Conservation (phyloP, 2,888 invertebrate genomes). For the Noctuana brunneofusca region DNA sequence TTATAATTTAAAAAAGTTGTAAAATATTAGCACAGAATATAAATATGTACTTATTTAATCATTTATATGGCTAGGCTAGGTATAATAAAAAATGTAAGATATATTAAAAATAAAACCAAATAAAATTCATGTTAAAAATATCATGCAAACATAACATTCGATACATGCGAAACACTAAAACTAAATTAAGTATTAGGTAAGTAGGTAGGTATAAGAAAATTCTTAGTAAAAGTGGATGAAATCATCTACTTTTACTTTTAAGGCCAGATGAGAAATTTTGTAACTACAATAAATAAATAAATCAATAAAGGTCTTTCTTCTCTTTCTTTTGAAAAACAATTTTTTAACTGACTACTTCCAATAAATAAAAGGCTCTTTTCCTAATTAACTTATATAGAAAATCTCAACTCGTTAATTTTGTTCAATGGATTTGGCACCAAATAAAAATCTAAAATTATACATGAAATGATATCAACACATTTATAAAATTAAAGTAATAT, state of each 20-base stretch:
- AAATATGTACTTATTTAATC: not conserved
- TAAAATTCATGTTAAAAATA: not conserved
- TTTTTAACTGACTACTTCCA: not conserved
- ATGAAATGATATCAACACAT: too few relatives aligned
- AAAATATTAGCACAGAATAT: not conserved
- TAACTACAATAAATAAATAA: not conserved
- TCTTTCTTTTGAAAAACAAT: too few relatives aligned
- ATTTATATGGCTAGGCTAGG: not conserved
- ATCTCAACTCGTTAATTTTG: conserved; percentile 17
- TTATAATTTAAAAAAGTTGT: too few relatives aligned
- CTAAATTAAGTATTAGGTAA: not conserved
- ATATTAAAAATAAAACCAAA: not conserved
- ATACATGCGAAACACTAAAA: conserved; percentile 11
- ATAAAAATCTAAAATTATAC: conserved; percentile 1
- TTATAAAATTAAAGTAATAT: conserved; percentile 4
- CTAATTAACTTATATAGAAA: not conserved
- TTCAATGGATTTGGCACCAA: conserved; percentile 15
- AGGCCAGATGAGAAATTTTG: not conserved
- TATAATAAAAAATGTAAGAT: not conserved
- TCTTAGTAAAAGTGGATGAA: too few relatives aligned
- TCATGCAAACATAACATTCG: conserved; percentile 10
- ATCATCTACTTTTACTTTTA: not conserved
- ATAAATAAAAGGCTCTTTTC: not conserved
- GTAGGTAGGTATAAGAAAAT: too few relatives aligned
- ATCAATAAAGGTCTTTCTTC: too few relatives aligned